A percentile compares a stretch with the other conserved stretches of the same genome.
Evolutionary conservation across 2,113 vertebrate genomes (phyloP).

Genomic region (Progne subis): DNA sequence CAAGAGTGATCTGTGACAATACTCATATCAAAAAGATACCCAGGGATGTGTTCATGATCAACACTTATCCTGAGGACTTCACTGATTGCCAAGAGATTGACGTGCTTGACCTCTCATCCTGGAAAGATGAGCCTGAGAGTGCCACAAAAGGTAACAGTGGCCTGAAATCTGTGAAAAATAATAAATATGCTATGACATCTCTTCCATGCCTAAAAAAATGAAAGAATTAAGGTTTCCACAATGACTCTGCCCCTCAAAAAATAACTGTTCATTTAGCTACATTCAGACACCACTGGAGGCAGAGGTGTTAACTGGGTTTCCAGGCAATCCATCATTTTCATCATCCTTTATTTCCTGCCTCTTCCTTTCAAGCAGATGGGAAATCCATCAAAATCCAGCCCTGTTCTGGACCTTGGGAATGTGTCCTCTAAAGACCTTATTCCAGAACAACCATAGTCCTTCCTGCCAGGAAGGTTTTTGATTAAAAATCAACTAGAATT

Average conservation of each 20-base stretch:
- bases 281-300: not conserved
- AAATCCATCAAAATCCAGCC: not conserved
- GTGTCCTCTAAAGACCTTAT: not conserved
- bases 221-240: not conserved
- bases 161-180: not conserved
- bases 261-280: not conserved
- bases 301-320: not conserved
- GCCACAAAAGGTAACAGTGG: not conserved
- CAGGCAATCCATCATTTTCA: not conserved
- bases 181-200: not conserved
- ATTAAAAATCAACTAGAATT: not conserved
- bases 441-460: not conserved
- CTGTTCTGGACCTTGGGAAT: not conserved
- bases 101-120: not conserved
- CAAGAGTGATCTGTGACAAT: conserved; percentile 87
- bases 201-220: not conserved
- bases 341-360: not conserved
- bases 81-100: not conserved
- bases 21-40: conserved; percentile 80
- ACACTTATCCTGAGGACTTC: conserved; percentile 12
- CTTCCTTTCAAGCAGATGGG: not conserved
- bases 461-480: not conserved
- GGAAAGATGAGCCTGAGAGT: not conserved
- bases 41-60: conserved; percentile 75
- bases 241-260: not conserved